Conservation (phyloP, 2,888 invertebrate species). For the Plebejus argus region DNA sequence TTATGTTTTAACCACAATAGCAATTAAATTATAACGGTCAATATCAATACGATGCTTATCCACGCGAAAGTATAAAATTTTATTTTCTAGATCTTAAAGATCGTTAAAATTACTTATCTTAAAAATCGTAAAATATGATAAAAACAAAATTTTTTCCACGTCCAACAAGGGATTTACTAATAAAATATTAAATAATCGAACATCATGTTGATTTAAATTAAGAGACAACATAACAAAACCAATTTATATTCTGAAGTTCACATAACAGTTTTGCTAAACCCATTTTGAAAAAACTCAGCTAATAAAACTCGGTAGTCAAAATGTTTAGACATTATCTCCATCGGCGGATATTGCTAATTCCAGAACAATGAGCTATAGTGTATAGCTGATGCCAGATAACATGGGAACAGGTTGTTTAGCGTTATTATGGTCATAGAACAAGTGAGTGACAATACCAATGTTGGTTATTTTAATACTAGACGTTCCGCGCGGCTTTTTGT, state of each 20-base stretch:
- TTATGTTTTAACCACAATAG: not conserved
- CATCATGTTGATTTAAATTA: too few relatives aligned
- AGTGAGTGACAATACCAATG: not conserved
- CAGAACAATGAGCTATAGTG: conserved; percentile 12
- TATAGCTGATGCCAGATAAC: conserved; percentile 17
- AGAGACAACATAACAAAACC: too few relatives aligned
- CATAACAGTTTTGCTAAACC: not conserved
- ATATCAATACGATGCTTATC: not conserved
- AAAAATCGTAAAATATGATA: too few relatives aligned
- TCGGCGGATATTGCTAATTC: conserved; percentile 27
- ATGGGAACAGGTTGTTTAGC: conserved; percentile 29
- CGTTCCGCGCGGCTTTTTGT: not conserved
- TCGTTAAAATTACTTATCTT: too few relatives aligned
- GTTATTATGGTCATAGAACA: conserved; percentile 5
- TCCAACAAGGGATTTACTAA: too few relatives aligned
- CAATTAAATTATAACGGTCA: not conserved
- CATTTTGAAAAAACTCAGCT: not conserved
- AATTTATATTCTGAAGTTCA: too few relatives aligned
- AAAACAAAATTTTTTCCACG: too few relatives aligned
- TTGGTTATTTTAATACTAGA: not conserved
- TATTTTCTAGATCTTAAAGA: too few relatives aligned
- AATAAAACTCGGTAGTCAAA: conserved; percentile 15
- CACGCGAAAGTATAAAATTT: not conserved
- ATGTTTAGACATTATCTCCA: conserved; percentile 11
- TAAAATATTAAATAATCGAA: too few relatives aligned